Evolutionary conservation across 2,888 invertebrate genomes (phyloP), one percentile per base, ranked within the genome.

Genomic region (Drosophila niveifrons): DNA sequence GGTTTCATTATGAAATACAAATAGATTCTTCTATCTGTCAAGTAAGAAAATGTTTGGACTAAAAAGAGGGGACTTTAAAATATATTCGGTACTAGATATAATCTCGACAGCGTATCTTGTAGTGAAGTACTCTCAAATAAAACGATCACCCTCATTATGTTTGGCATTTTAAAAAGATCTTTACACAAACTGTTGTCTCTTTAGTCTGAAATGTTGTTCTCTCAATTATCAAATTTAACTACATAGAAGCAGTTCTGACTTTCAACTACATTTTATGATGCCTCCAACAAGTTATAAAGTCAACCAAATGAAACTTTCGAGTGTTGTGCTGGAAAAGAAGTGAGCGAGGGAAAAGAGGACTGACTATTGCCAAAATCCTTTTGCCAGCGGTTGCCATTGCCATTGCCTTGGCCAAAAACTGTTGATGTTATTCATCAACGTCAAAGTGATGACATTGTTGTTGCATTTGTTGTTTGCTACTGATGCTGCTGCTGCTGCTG

Each of bases 351-450:
- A 36, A 53, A 46, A 53, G 36, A 36, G n/a, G 31, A n/a, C 36
- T 3, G n/a, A 36, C 36, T 36, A 56, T 62, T 61, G 39, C 55
- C 39, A 28, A 56, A 71, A 65, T 59, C 28, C 41, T 18, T 57
- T 57, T 64, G 55, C 53, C 46, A 57, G 39, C 7, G 7, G 39
- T 39, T 39, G 39, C 36, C 29, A 62, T 57, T 63, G 55, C 53
- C 50, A 57, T 51, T 51, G 72, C 50, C 55, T 61, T 62, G 57
- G 57, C 77, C 50, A 67, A 78, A 77, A 72, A 70, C 66, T 66
- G 72, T 72, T 75, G 70, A 75, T 72, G 78, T 78, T 80, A 86
- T 82, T 83, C 84, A 87, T 82, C 82, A 83, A 83, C 75, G 81
- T 81, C 81, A 82, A 15, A 52, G 50, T 41, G 75, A 55, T 65